Evolutionary conservation across 1,140 invertebrate genomes (phyloP).

Genomic region (Euschistus heros): DNA sequence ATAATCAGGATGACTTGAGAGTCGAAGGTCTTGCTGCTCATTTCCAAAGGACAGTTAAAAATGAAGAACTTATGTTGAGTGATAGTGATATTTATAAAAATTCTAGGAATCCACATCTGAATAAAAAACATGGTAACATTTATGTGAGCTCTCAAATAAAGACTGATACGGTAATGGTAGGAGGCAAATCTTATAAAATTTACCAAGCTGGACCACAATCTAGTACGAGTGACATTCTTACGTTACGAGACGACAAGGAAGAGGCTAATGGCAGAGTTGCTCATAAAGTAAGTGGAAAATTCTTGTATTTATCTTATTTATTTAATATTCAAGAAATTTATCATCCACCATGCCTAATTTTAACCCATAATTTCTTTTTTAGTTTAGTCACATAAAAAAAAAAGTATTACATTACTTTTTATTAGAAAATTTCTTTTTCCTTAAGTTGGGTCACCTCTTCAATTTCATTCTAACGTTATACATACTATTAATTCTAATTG

Average conservation of each 20-base stretch:
- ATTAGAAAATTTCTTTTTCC: too few relatives aligned
- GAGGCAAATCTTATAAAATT: slow-evolving; percentile 21
- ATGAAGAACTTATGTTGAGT: slow-evolving; percentile 13
- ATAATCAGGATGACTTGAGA: slow-evolving; percentile 24
- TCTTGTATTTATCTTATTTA: background rate
- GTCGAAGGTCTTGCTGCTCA: slow-evolving; percentile 26
- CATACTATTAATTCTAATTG: too few relatives aligned
- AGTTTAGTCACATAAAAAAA: background rate
- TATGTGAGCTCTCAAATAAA: slow-evolving; percentile 22
- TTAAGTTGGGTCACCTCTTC: too few relatives aligned
- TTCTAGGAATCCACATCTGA: slow-evolving; percentile 10
- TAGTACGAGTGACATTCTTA: slow-evolving; percentile 18
- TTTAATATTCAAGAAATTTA: background rate
- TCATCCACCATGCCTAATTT: background rate
- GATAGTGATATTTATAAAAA: slow-evolving; percentile 18
- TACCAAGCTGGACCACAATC: slow-evolving; percentile 16
- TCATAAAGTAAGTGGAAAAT: slow-evolving; percentile 1
- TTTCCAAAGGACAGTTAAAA: slow-evolving; percentile 24
- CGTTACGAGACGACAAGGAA: slow-evolving; percentile 2
- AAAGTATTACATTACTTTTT: too few relatives aligned
- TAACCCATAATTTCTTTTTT: background rate
- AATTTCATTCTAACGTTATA: too few relatives aligned
- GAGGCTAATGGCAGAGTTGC: slow-evolving; percentile 14
- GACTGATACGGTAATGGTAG: slow-evolving; percentile 18
- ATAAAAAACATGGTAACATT: slow-evolving; percentile 19